phyloP scores from a whole-genome alignment of 2,888 invertebrate genomes.

The Drosophila paracracens region DNA sequence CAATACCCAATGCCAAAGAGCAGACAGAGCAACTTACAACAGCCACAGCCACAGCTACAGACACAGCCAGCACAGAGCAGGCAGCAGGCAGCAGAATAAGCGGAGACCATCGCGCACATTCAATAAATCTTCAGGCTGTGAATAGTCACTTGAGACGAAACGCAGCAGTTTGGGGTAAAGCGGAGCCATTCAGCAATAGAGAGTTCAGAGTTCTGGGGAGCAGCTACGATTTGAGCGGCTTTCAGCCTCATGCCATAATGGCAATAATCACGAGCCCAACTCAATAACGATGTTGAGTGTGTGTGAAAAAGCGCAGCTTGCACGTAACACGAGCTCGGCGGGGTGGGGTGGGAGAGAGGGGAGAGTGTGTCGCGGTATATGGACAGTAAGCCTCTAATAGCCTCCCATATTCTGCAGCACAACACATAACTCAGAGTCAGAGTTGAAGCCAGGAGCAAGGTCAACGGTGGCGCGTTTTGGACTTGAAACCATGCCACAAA shows the following conservation, averaged over 20 bases:
- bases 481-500: constrained; percentile 43
- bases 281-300: constrained; percentile 58
- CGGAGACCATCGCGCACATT: constrained; percentile 66
- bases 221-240: constrained; percentile 53
- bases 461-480: constrained; percentile 42
- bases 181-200: constrained; percentile 6
- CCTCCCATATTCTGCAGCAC: constrained; percentile 56
- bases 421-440: constrained; percentile 56
- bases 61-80: constrained; percentile 31
- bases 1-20: constrained; percentile 78
- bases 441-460: constrained; percentile 39
- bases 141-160: constrained; percentile 79
- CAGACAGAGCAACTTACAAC: constrained; percentile 65
- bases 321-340: constrained; percentile 48
- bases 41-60: constrained; percentile 33
- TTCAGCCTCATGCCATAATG: constrained; percentile 74
- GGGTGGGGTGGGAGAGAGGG: background rate
- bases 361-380: background rate
- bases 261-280: constrained; percentile 62
- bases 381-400: constrained; percentile 62
- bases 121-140: constrained; percentile 80
- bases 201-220: constrained; percentile 19
- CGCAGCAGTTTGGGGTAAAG: constrained; percentile 1
- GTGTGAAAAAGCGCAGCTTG: constrained; percentile 79
- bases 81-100: constrained; percentile 21